These are phyloP conservation scores for Acropternis orthonyx DNA, from an alignment of 2,797 vertebrate genomes.

Conservation along the genomic window DNA sequence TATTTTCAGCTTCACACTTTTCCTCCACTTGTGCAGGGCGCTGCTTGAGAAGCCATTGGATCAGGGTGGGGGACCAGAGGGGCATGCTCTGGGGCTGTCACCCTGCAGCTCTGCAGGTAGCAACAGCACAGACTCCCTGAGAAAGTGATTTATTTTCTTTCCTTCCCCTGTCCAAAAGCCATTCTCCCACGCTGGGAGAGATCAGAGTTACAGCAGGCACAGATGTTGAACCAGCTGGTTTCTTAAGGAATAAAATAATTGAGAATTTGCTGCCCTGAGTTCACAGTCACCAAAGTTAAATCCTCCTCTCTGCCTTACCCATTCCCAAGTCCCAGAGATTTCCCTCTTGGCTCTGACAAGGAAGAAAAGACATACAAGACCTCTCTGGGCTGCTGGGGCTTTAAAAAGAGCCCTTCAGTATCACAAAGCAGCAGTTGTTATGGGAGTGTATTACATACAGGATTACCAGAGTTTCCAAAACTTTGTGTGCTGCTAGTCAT, in stretches of 20 bases:
- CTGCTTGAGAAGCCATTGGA: not conserved
- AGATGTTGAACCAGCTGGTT: not conserved
- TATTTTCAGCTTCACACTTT: accelerated
- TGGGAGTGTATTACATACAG: accelerated
- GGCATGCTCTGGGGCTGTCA: not conserved
- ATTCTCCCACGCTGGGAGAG: not conserved
- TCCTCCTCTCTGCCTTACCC: not conserved
- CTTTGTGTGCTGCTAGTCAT: not conserved
- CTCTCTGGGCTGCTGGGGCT: no score
- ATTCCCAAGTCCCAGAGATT: not conserved
- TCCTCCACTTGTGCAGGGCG: not conserved
- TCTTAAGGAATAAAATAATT: not conserved
- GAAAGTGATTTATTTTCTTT: not conserved
- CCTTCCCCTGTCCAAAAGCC: not conserved
- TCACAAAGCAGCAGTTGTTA: not conserved
- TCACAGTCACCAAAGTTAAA: not conserved
- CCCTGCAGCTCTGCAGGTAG: not conserved
- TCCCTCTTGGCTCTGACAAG: not conserved
- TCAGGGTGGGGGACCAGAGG: no score
- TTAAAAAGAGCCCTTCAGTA: not conserved
- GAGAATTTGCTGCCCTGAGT: not conserved
- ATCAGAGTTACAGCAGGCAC: not conserved
- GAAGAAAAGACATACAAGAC: not conserved
- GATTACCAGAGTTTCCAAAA: not conserved
- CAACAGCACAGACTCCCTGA: not conserved